Base-by-base conservation (phyloP, 2,797 vertebrate genomes). In the Kryptopterus vitreolus region DNA sequence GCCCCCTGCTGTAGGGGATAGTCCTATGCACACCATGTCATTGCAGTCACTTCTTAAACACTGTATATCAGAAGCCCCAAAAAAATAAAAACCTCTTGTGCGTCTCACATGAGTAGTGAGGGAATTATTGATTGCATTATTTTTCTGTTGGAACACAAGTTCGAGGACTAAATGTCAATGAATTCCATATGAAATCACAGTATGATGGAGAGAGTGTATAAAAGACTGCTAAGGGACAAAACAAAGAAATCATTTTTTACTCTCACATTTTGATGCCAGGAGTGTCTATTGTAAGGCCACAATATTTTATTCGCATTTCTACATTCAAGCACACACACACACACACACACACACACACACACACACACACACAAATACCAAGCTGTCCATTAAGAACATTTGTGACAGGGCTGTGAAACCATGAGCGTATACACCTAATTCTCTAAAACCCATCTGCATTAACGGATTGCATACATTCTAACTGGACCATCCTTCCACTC, bases 1-100 rank as follows among this genome's bases (percentile, higher is more conserved):
- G 90, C 90, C 91, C 91, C 89, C 92, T 92, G 87, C 88, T 92
- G 92, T 80, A 84, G 6, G n/a, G 78, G 13, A 83, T 5, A 3
- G 35, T 18, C 50, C 4, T n/a, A 43, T 81, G 82, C 66, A 71
- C 61, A 48, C 18, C 18, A n/a, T n/a, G 11, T 16, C 35, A 26
- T 18, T 59, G 53, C 53, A 61, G 16, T 43, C 57, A 75, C 24
- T 59, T 35, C 20, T 11, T 59, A 48, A 52, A 52, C 18, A 53
- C 50, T 71, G 20, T 52, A 53, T 53, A 71, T 71, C 26, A 33
- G 53, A 71, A 71, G 29, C 18, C 46, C 18, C 22, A 70, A 61
- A 61, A 29, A 70, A 20, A 3, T 50, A 61, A 61, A 29, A 70
- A 20, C 1, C 35, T 70, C 24, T 53, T 71, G 20, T 53, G 33